Conservation (phyloP, 2,888 invertebrate genomes). For the Lagria hirta region DNA sequence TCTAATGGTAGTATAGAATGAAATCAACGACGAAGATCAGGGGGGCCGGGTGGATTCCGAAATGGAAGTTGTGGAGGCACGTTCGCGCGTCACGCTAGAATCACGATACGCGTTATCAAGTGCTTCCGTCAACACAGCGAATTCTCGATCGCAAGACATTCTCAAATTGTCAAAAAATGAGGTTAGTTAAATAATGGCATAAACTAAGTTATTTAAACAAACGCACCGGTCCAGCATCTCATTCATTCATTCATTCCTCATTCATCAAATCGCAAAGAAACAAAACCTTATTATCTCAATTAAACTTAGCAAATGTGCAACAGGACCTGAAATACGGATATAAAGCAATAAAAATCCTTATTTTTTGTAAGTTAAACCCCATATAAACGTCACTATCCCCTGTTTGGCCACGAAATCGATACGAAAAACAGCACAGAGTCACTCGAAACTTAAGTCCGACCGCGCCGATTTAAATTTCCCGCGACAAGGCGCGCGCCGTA, state of each 20-base stretch:
- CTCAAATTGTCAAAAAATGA: slow-evolving; percentile 6
- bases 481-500: slow-evolving; percentile 17
- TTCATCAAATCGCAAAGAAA: too few species aligned
- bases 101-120: slow-evolving; percentile 45
- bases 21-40: too few species aligned
- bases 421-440: too few species aligned
- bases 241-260: slow-evolving; percentile 9
- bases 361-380: too few species aligned
- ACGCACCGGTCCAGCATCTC: slow-evolving; percentile 13
- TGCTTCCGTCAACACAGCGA: slow-evolving; percentile 33
- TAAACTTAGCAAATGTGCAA: too few species aligned
- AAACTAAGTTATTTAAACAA: slow-evolving; percentile 1
- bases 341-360: slow-evolving; percentile 8
- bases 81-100: slow-evolving; percentile 39
- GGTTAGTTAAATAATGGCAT: slow-evolving; percentile 12
- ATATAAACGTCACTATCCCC: slow-evolving; percentile 16
- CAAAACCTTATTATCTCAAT: too few species aligned
- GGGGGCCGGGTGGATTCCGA: too few species aligned
- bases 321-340: slow-evolving; percentile 19
- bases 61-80: slow-evolving; percentile 19
- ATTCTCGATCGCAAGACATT: slow-evolving; percentile 24
- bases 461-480: slow-evolving; percentile 26
- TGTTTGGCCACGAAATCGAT: slow-evolving; percentile 10
- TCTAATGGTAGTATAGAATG: too few species aligned
- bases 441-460: too few species aligned